phyloP scores from a whole-genome alignment of 2,113 vertebrate species.

The Scartelaos histophorus region DNA sequence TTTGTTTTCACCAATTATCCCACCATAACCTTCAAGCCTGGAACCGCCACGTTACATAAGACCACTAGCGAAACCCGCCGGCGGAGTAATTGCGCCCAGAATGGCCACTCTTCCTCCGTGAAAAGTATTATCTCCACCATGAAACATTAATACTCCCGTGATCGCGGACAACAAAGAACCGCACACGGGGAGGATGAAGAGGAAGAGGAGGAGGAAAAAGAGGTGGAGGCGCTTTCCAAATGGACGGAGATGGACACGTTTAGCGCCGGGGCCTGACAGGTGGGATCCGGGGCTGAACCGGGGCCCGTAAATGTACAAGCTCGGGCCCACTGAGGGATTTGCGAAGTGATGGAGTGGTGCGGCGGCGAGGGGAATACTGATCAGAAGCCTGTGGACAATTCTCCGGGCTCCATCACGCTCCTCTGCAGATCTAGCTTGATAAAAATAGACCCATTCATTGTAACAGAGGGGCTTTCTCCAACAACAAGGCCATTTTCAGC shows the following conservation, averaged over 20 bases:
- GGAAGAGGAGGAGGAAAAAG: constrained; percentile 11
- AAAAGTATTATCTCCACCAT: constrained; percentile 55
- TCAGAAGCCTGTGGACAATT: constrained; percentile 63
- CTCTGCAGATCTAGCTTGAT: constrained; percentile 51
- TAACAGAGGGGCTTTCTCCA: constrained; percentile 32
- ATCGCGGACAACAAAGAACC: constrained; percentile 57
- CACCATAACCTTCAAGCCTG: neutral
- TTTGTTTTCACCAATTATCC: neutral
- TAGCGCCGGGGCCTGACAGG: constrained; percentile 68
- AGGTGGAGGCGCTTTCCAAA: constrained; percentile 36
- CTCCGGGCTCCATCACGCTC: constrained; percentile 25
- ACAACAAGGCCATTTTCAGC: constrained; percentile 46
- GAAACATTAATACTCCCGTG: constrained; percentile 66
- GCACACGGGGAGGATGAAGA: constrained; percentile 25
- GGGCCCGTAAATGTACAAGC: constrained; percentile 64
- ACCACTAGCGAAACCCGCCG: neutral
- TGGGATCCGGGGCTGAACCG: constrained; percentile 62
- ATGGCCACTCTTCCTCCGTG: constrained; percentile 54
- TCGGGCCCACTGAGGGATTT: constrained; percentile 69
- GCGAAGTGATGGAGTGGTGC: constrained; percentile 66
- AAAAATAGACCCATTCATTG: constrained; percentile 59
- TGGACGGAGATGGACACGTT: constrained; percentile 70
- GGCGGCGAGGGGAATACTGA: constrained; percentile 55
- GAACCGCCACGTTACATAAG: neutral
- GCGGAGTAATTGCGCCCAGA: constrained; percentile 58